phyloP scores from a whole-genome alignment of 2,888 invertebrate species.

The Achlya flavicornis region DNA sequence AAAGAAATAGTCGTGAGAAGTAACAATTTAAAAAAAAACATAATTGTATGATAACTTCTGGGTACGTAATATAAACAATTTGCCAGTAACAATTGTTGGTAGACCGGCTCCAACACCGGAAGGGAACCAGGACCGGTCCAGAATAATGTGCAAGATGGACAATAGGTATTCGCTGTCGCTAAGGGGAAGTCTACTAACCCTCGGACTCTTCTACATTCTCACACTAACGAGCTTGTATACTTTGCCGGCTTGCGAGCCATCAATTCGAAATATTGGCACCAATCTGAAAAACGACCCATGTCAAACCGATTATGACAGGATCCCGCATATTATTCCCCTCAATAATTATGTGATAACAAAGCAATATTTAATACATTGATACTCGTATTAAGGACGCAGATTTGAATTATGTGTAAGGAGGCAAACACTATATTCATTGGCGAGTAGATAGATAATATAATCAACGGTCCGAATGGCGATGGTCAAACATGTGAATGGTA shows the following conservation, averaged over 20 bases:
- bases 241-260: constrained; percentile 62
- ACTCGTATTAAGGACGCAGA: constrained; percentile 16
- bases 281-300: constrained; percentile 68
- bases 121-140: constrained; percentile 60
- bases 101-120: constrained; percentile 55
- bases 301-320: constrained; percentile 63
- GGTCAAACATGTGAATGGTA: constrained; percentile 33
- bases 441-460: constrained; percentile 1
- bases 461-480: background rate
- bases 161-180: constrained; percentile 52
- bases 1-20: no score
- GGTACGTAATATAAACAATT: constrained; percentile 46
- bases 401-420: background rate
- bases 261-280: constrained; percentile 56
- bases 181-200: constrained; percentile 72
- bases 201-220: constrained; percentile 44
- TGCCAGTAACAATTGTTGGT: constrained; percentile 41
- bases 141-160: constrained; percentile 60
- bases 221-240: constrained; percentile 52
- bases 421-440: background rate
- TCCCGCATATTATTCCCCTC: constrained; percentile 29
- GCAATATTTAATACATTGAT: no score
- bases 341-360: constrained; percentile 25
- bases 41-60: background rate
- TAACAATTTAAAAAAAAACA: background rate